Conservation (phyloP, 2,797 vertebrate genomes). For the Streptopelia turtur region DNA sequence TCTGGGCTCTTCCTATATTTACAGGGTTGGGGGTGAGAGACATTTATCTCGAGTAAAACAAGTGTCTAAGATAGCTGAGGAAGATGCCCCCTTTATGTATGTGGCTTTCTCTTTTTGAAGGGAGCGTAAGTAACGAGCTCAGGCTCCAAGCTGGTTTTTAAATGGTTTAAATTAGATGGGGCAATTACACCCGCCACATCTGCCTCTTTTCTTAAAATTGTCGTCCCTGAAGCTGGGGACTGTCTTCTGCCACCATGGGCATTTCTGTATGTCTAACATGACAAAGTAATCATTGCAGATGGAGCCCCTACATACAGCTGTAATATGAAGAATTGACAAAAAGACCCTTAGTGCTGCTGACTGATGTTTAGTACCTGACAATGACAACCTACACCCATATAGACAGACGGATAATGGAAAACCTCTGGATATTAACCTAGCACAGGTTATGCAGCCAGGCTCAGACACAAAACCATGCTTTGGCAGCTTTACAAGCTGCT, state of each 20-base stretch:
- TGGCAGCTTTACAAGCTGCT: neutral
- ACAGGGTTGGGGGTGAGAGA: neutral
- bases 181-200: neutral
- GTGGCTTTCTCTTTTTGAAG: neutral
- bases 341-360: neutral
- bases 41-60: neutral
- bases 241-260: neutral
- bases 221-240: neutral
- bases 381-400: neutral
- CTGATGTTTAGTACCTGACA: neutral
- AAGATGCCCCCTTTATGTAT: neutral
- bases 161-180: neutral
- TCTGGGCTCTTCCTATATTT: neutral
- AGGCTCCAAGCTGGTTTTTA: neutral
- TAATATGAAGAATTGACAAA: neutral
- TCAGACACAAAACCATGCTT: neutral
- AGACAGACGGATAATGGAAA: neutral
- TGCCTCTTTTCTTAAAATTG: neutral
- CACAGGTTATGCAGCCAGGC: neutral
- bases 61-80: neutral
- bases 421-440: neutral
- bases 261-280: neutral
- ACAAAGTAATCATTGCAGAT: neutral
- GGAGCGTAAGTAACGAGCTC: neutral
- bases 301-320: neutral